Evolutionary conservation across 1,140 invertebrate species (phyloP).

Genomic region (Myzus persicae): DNA sequence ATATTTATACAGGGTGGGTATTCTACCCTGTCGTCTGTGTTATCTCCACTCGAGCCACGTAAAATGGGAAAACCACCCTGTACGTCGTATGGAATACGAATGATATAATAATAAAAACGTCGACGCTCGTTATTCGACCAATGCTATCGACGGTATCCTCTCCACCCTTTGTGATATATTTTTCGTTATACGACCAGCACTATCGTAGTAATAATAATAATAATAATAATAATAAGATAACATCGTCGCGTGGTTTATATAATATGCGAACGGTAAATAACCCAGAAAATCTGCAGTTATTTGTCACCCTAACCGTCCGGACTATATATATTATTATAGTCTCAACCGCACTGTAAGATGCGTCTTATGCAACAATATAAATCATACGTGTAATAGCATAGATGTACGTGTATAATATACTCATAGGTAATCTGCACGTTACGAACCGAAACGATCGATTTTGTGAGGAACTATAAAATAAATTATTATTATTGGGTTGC

Average conservation of each 20-base stretch:
- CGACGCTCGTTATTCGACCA: not conserved
- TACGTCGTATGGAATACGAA: not conserved
- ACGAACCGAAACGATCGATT: not conserved
- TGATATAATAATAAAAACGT: constrained; percentile 13
- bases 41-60: not conserved
- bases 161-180: not conserved
- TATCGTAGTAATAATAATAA: not conserved
- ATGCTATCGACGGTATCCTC: not conserved
- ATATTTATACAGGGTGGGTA: not conserved
- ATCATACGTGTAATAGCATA: not conserved
- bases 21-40: not conserved
- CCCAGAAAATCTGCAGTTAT: not conserved
- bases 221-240: not conserved
- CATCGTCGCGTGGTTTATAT: not conserved
- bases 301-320: not conserved
- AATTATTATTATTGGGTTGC: not conserved
- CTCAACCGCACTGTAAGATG: not conserved
- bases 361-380: not conserved
- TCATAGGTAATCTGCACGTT: not conserved
- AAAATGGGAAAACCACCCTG: not conserved
- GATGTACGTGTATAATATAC: too few relatives aligned
- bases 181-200: not conserved
- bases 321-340: not conserved
- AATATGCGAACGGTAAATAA: constrained; percentile 7
- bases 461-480: not conserved